Base-by-base conservation (phyloP, 92 coral and sea anemone genomes). In the Phymanthus crucifer region DNA sequence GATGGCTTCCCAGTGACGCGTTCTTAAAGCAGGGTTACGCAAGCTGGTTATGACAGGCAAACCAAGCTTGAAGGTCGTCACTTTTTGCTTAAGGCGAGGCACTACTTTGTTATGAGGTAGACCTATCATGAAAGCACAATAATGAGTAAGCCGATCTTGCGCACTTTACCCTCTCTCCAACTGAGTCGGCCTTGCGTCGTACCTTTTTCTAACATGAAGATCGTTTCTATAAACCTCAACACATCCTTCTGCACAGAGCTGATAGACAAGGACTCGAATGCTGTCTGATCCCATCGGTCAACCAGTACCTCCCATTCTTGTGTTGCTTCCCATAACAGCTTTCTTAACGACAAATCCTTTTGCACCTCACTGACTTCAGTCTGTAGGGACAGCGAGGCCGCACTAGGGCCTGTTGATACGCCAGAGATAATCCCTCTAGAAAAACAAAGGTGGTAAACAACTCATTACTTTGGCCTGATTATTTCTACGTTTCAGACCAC, bases 1-100 rank as follows among this genome's bases (percentile, higher is more conserved):
- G 32, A 95, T 89, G 1, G 96, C 99, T 64, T 95, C 99, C 99
- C 99, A 95, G 78, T 95, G 99, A 27, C 99, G 88, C 34, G 91
- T 66, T 29, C 99, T 84, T 26, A 95, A 88, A 0, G 99, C 91
- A 19, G 95, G 90, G 67, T 95, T 95, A 23, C 99, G 88, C n/a
- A 95, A 87, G 80, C 98, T 95, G 1, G 93, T 91, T 2, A 95
- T 89, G 38, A 94, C 99, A 5, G 99, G 99, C 86, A 95, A 88
- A 38, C 99, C 99, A 69, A 88, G 90, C 72, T 95, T 93, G 83
- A 95, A 95, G 78, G 94, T 85, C 38, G 87, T 89, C 34, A 95
- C 98, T 66, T 91, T 91, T 77, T 85, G 91, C 57, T 95, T 95
- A 43, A 95, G 83, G 61, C 85, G 87, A 21, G 93, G 92, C 16